Base-by-base conservation (phyloP, 2,888 invertebrate genomes). In the Malthinus seriepunctatus region DNA sequence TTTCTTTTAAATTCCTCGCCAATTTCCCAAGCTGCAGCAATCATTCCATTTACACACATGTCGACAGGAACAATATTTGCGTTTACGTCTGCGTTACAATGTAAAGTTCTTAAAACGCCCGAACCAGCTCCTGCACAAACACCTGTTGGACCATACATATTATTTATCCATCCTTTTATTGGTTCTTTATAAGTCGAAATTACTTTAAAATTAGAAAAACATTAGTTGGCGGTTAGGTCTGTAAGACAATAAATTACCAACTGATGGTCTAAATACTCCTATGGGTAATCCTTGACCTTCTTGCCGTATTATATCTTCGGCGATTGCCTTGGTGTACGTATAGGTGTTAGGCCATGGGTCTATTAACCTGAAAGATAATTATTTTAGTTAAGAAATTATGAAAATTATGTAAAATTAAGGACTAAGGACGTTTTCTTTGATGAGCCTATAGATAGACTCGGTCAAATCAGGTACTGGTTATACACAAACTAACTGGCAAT, bases 261-360 rank as follows among this genome's bases (percentile, higher is more conserved):
- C 92, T 1, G 93, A 88, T 0, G 96, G 96, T 63, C 95, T 81
- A 64, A 93, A 85, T 58, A 96, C 87, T 63, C 90, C 90, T 9
- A 93, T 81, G 0, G 95, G 95, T 66, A 95, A 75, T n/a, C 85
- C 84, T 39, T 79, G 81, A 0, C 86, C 88, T 68, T 88, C 85
- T 51, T 82, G 83, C 47, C 84, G 78, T 0, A 95, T 82, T 1
- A 90, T 81, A 60, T 88, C 86, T 74, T 96, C 96, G 0, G 93
- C 93, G 0, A 95, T 79, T 1, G 93, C 93, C 79, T 97, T 97
- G 0, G 96, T 95, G 73, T 88, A 91, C 1, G 94, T 90, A 74
- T 96, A 97, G 0, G 95, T 95, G 73, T 97, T 96, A 0, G 95
- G 96, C 74, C 90, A 89, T 34, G 83, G 80, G 10, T 85, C 87